Evolutionary conservation across 2,113 vertebrate species (phyloP), one percentile per base, ranked within the genome.

Genomic region (Bagarius yarrelli): DNA sequence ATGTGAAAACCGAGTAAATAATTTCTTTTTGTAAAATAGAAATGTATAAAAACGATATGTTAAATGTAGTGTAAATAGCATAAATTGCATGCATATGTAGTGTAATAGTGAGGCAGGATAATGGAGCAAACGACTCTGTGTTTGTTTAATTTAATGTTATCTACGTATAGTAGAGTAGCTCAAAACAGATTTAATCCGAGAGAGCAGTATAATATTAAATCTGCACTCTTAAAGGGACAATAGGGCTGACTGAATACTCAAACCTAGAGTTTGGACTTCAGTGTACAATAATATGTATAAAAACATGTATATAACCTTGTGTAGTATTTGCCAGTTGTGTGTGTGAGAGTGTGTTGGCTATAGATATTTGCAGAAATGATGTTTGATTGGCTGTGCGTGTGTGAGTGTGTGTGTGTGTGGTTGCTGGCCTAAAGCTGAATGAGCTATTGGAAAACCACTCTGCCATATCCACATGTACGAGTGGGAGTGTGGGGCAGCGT

Each of bases 231-330:
- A 87, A 88, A 88, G 93, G 93, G 93, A 92, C 90, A 90, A 94
- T 91, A 93, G 93, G 93, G 93, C 92, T 93, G 90, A 88, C 91
- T 93, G 93, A 92, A 91, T 87, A 89, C 81, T 87, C 87, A 90
- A 90, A 93, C 92, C 82, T 82, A 78, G 70, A 23, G 91, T 90
- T 92, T 92, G 88, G 87, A 87, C 81, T 92, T 92, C 92, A 91
- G 92, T 89, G 84, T 84, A 83, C 87, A 85, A 90, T 82, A 86
- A 93, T 83, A 89, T 86, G 82, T 93, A 92, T 93, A 93, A 81
- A 93, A 92, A 92, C 40, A 44, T 93, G 91, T 93, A 91, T 86
- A 93, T 91, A 92, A 76, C 27, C 52, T 67, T 76, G 76, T 84
- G 69, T 50, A 80, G 64, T 63, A 67, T 52, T 8, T 75, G 44